Percentiles rank a stretch among this genome's conserved stretches.
Evolutionary conservation across 2,888 invertebrate species (phyloP).

Genomic region (Leptothorax acervorum): DNA sequence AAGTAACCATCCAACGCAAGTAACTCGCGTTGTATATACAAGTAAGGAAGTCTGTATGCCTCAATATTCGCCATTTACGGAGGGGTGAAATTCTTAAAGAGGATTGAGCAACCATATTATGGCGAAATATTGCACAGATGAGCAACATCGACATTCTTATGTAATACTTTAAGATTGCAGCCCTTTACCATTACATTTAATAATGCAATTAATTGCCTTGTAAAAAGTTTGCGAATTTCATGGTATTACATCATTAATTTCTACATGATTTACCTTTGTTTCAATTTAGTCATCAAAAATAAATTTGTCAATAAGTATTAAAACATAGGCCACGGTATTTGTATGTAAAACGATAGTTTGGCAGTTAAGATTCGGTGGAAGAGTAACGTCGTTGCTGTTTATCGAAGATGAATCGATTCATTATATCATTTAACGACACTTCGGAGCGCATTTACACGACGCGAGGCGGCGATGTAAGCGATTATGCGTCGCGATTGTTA

Average conservation of each 20-base stretch:
- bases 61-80: conserved; percentile 36
- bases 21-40: conserved; percentile 30
- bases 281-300: background rate
- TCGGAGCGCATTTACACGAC: conserved; percentile 16
- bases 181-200: background rate
- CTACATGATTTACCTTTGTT: background rate
- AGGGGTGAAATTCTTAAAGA: conserved; percentile 6
- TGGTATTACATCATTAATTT: background rate
- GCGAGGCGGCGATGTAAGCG: background rate
- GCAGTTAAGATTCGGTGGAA: conserved; percentile 79
- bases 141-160: background rate
- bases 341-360: background rate
- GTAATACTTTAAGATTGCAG: background rate
- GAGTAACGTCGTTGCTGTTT: conserved; percentile 73
- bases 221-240: background rate
- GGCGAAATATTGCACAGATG: background rate
- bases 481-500: conserved; percentile 34
- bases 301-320: background rate
- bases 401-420: conserved; percentile 63
- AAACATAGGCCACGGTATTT: background rate
- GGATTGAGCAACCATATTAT: background rate
- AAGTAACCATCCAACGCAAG: conserved; percentile 63
- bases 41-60: conserved; percentile 25
- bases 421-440: conserved; percentile 56
- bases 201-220: background rate